Evolutionary conservation across 2,888 invertebrate genomes (phyloP).

Genomic region (Pelosia muscerda): DNA sequence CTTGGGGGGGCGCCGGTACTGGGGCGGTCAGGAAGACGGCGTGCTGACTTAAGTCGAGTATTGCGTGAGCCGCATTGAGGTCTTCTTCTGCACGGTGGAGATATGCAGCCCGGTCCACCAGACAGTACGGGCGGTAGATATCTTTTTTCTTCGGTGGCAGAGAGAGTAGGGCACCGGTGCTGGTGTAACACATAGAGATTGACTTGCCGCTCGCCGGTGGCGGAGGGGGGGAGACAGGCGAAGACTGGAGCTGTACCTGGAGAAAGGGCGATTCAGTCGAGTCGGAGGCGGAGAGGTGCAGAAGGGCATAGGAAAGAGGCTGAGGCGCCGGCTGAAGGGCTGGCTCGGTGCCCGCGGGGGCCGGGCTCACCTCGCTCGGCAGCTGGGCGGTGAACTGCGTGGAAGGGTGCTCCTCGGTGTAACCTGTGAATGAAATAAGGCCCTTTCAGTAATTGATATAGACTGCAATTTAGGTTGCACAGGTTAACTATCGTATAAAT

Average conservation of each 20-base stretch:
- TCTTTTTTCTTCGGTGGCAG: conserved; percentile 96
- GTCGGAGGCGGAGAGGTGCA: conserved; percentile 80
- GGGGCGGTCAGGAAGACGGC: conserved; percentile 90
- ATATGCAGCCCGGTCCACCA: conserved; percentile 89
- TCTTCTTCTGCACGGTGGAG: conserved; percentile 91
- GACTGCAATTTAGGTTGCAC: neutral
- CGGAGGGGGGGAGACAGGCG: conserved; percentile 82
- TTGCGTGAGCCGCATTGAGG: conserved; percentile 95
- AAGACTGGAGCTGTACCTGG: conserved; percentile 82
- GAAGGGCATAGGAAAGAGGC: conserved; percentile 83
- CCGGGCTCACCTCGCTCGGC: conserved; percentile 90
- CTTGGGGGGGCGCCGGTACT: conserved; percentile 46
- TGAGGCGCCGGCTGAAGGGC: conserved; percentile 75
- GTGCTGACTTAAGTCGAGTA: conserved; percentile 95
- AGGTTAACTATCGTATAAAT: too few species aligned
- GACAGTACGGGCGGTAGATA: conserved; percentile 95
- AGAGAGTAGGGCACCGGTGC: conserved; percentile 93
- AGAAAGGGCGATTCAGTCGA: conserved; percentile 76
- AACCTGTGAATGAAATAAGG: conserved; percentile 86
- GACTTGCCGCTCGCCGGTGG: conserved; percentile 89
- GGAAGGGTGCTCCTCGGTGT: conserved; percentile 92
- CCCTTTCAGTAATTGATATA: neutral
- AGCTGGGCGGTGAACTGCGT: conserved; percentile 92
- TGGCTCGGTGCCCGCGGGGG: conserved; percentile 71
- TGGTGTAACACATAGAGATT: conserved; percentile 94